Evolutionary conservation across 2,113 vertebrate species (phyloP), one percentile per base, ranked within the genome.

Genomic region (Heterochromis multidens): DNA sequence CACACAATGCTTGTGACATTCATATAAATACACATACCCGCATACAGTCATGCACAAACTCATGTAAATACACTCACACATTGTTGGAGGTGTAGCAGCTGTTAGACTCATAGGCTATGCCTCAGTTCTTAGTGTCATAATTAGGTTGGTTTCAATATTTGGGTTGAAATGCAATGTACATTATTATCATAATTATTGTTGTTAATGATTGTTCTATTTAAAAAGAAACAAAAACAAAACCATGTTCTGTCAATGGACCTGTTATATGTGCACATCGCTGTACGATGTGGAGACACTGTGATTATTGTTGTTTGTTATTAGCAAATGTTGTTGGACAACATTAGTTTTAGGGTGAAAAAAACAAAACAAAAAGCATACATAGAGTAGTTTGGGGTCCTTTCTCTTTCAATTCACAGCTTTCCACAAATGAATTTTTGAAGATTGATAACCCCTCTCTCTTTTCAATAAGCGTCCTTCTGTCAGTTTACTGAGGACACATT

Each of bases 221-320:
- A 94, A 93, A 87, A 80, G 25, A 90, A 92, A 94, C 77, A 91
- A 93, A 91, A 87, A 49, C 58, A 37, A 85, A 88, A 58, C 33
- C 6, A 77, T 86, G 91, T 95, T 93, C 89, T 84, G 87, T 94
- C 76, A 59, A 91, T 57, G 93, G 93, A 93, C 92, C 92, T 94
- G 93, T 94, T 93, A 78, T 86, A 88, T 81, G 86, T 79, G 33
- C 93, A 90, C 93, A 91, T 91, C 90, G 86, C 33, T 78, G 85
- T 83, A 80, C 82, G 93, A 92, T 94, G 94, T 94, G 93, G 82
- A 93, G 90, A 94, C 94, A 95, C 94, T 95, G 94, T 95, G 94
- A 94, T 94, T 91, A 80, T 87, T 90, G 83, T 93, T 85, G 83
- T 89, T 91, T 91, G 80, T 88, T 88, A 60, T 86, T 89, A 89